Evolutionary conservation across 2,888 invertebrate species (phyloP), one percentile per base, ranked within the genome.

Genomic region (Rapana venosa): DNA sequence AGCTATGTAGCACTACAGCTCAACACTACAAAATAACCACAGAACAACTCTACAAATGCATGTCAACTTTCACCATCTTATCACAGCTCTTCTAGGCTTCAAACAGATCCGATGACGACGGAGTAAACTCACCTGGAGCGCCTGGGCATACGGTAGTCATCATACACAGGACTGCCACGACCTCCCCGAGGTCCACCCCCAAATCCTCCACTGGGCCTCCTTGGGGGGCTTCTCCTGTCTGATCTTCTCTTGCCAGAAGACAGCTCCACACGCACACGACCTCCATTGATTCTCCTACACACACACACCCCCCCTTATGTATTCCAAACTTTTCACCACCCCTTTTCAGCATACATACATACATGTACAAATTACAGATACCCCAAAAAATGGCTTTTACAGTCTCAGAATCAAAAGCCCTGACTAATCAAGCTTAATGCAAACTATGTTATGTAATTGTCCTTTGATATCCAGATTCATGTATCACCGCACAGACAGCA

Each of bases 221-320:
- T 85, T 35, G 58, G 85, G 8, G 85, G 85, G 15, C 85, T 85
- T 30, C 85, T 58, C 20, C 85, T 56, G 85, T 85, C 85, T 17
- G 85, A 85, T 30, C 85, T 6, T 89, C 88, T 30, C 36, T 88
- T 88, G 32, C 88, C 88, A 35, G 56, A 81, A 17, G 88, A 96
- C 91, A 96, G 94, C 92, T 96, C 96, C 32, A 96, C 96, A 58
- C 96, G 94, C 35, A 96, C 96, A 83, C 96, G 94, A 81, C 96
- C 94, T n/a, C 96, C 96, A 92, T 96, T 96, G 88, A 96, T 95
- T 90, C 96, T 94, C 90, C 26, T 5, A 36, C 83, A 22, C 83
- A 35, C 13, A 77, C 22, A 77, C n/a, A 77, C 22, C 1, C 30
- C 77, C n/a, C n/a, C n/a, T n/a, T n/a, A 30, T n/a, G n/a, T n/a